Conservation (phyloP, 2,797 vertebrate genomes). For the Okamejei kenojei region DNA sequence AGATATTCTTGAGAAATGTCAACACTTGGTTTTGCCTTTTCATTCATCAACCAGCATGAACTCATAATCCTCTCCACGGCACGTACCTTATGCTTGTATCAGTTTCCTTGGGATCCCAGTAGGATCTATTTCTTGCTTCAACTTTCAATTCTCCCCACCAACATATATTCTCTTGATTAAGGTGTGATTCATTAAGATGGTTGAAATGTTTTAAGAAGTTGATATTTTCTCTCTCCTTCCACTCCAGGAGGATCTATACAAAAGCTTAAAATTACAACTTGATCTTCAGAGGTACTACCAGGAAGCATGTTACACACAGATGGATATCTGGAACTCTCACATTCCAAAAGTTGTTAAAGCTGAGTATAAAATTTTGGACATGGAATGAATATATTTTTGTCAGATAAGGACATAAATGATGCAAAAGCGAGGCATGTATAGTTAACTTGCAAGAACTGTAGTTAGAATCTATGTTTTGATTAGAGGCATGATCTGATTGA, state of each 20-base stretch:
- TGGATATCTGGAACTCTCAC: background rate
- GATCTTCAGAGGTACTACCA: no score
- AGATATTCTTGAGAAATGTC: background rate
- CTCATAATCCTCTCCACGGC: background rate
- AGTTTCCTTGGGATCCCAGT: background rate
- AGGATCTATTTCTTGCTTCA: background rate
- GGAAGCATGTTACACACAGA: no score
- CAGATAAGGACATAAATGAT: background rate
- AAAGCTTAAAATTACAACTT: no score
- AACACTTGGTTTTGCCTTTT: background rate
- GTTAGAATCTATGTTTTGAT: no score
- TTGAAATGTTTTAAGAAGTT: no score
- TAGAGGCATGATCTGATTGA: background rate
- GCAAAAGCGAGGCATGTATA: background rate
- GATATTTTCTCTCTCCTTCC: no score
- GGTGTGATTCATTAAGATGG: no score
- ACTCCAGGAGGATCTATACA: no score
- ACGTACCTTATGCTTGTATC: background rate
- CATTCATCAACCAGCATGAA: background rate
- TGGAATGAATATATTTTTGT: background rate
- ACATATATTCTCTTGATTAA: background rate
- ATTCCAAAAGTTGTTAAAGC: background rate
- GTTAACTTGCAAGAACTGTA: background rate
- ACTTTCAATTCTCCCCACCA: background rate
- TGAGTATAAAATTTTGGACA: background rate